phyloP scores from a whole-genome alignment of 2,113 vertebrate species.

The Pao palembangensis region DNA sequence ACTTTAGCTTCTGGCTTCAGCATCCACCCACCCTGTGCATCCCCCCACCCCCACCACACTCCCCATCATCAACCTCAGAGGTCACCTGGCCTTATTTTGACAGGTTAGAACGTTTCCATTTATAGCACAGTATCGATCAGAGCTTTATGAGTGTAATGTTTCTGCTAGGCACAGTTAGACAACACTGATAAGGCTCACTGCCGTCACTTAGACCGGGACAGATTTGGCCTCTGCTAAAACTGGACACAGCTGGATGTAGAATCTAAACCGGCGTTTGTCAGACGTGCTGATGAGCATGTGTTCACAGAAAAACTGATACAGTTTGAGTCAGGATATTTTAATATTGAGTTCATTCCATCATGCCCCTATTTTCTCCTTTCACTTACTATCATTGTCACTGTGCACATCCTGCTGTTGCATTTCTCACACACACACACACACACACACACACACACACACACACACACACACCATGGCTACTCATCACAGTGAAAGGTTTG shows the following conservation, averaged over 20 bases:
- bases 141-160: constrained; percentile 6
- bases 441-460: background rate
- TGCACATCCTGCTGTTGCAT: constrained; percentile 54
- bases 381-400: constrained; percentile 30
- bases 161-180: constrained; percentile 40
- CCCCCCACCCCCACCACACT: background rate
- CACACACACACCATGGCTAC: background rate
- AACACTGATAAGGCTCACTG: constrained; percentile 54
- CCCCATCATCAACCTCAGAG: background rate
- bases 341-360: background rate
- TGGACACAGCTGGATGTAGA: constrained; percentile 32
- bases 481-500: constrained; percentile 47
- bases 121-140: too few species aligned
- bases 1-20: too few species aligned
- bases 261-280: constrained; percentile 27
- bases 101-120: too few species aligned
- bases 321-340: background rate
- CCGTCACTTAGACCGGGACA: constrained; percentile 52
- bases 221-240: constrained; percentile 45
- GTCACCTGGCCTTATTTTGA: background rate
- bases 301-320: constrained; percentile 7
- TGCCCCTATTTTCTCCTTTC: background rate
- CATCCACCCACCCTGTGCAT: too few species aligned
- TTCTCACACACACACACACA: constrained; percentile 17
- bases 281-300: background rate